Evolutionary conservation across 2,888 invertebrate species (phyloP), one percentile per base, ranked within the genome.

Genomic region (Caenorhabditis auriculariae): DNA sequence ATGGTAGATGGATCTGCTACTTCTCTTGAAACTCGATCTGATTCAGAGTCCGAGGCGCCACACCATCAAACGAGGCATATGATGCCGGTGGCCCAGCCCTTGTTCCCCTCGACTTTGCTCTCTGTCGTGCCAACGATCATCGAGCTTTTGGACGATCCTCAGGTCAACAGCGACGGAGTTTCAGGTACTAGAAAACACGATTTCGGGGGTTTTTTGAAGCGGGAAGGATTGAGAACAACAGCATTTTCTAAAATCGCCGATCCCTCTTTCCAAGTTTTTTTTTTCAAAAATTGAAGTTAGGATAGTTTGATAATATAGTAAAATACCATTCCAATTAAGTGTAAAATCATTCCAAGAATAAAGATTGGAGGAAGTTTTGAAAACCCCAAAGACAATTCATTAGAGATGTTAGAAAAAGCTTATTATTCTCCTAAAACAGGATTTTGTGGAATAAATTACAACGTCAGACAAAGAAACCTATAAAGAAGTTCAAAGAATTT

Each of bases 31-130:
- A 32, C 26, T 38, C 41, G 52, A 17, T 45, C 12, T 35, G 24
- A 48, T 58, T 23, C 59, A 72, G 77, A 76, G 58, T 66, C 72
- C 19, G 77, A 77, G 38, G 56, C 55, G 15, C 48, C 54, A 12
- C 70, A 70, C 28, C 71, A 72, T 47, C 56, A 69, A 6, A 45
- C 54, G 9, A 67, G 81, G 38, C 90, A 91, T 76, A 80, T 81
- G 54, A 87, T 91, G 4, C 91, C 93, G 82, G 89, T 92, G 2
- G 93, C 94, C 0, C 91, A 94, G 74, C 91, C 93, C 0, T 85
- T 98, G 35, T 98, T 99, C 83, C 98, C 98, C 0, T 96, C 98
- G 0, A 91, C 91, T 42, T 85, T 99, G 24, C 95, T 98, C 82
- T 91, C 93, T 0, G 92, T 95, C 0, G 93, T 94, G 0, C 89